Conservation (phyloP, 2,113 vertebrate genomes). For the Scortum barcoo region DNA sequence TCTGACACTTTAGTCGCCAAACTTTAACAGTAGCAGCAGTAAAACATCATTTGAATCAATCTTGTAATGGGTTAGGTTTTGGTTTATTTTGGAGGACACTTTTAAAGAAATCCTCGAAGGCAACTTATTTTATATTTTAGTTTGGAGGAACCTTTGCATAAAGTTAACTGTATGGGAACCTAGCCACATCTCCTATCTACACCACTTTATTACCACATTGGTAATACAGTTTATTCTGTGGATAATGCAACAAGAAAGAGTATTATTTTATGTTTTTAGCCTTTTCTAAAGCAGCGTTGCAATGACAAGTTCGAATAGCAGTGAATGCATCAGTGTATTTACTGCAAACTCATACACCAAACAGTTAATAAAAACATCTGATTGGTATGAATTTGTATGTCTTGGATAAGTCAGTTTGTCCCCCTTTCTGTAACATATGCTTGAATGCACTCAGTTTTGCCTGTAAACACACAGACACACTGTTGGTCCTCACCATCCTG, state of each 20-base stretch:
- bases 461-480: slow-evolving; percentile 28
- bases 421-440: neutral
- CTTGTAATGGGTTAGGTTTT: neutral
- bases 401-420: neutral
- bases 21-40: neutral
- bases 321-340: neutral
- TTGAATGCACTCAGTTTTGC: neutral
- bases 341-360: neutral
- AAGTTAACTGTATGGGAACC: no score
- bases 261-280: neutral
- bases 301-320: neutral
- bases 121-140: neutral
- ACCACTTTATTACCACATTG: no score
- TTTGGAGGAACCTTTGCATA: no score
- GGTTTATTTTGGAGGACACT: neutral
- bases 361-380: neutral
- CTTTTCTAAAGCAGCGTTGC: neutral
- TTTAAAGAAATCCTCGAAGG: no score
- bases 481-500: neutral
- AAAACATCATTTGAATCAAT: neutral
- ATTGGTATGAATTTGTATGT: neutral
- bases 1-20: neutral
- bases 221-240: no score
- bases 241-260: no score
- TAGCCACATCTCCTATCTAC: no score